Evolutionary conservation across 2,888 invertebrate species (phyloP), one percentile per base, ranked within the genome.

Genomic region (Plebejus anna): DNA sequence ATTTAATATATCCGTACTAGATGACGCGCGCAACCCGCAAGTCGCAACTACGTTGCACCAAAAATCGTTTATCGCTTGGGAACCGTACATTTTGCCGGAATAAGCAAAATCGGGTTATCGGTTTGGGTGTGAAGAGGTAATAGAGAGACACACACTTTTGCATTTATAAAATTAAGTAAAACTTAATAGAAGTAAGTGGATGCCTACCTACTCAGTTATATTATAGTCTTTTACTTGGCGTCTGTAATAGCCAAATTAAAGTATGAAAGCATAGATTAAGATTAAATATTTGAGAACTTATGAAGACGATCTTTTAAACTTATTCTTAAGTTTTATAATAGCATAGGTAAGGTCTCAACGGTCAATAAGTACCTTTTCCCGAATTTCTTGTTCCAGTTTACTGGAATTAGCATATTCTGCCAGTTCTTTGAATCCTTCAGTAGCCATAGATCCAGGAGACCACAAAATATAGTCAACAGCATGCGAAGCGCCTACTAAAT

Each of bases 401-500:
- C 88, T 91, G 1, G 90, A 85, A 78, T 93, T 92, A 0, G 92
- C 89, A 77, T 91, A 84, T 80, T 93, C 92, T 3, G 92, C 91
- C 1, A 93, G 79, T 66, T 89, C 88, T 51, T 82, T 86, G 7
- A 93, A 84, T 0, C 93, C 93, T 0, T 89, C 86, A 0, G 89
- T 82, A 1, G 88, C 91, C n/a, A 89, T 80, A 4, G 82, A 84
- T 0, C 90, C 92, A 22, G 92, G 92, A 9, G 86, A 80, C 93
- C 93, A 93, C 2, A 92, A 78, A 1, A 89, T 84, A 75, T 84
- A 89, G 7, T 91, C 89, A 11, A 84, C 79, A 4, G 86, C 82
- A 61, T 93, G 93, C 0, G 93, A 92, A 1, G 90, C 92, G 2
- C 93, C 93, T 0, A 91, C 88, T 51, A 93, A 78, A 76, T 92